phyloP scores from a whole-genome alignment of 2,113 vertebrate species.

The Clarias batrachus region DNA sequence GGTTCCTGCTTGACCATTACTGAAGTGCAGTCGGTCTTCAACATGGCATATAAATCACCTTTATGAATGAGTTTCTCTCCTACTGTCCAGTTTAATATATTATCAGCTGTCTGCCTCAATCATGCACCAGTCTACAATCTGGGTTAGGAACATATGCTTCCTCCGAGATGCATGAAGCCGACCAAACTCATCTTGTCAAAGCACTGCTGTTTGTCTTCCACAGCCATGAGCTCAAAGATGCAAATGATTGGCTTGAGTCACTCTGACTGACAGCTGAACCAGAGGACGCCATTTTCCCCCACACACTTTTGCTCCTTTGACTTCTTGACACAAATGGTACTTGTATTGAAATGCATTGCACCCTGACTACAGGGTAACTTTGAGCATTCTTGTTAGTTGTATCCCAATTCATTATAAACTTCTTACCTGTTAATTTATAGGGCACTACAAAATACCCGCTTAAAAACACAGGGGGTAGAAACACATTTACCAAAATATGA shows the following conservation, averaged over 20 bases:
- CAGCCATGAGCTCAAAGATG: neutral
- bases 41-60: neutral
- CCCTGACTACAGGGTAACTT: neutral
- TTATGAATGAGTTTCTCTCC: neutral
- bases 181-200: neutral
- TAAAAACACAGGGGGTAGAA: neutral
- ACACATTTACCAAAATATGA: neutral
- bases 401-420: neutral
- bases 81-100: neutral
- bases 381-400: too few species aligned
- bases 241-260: neutral
- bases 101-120: neutral
- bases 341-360: neutral
- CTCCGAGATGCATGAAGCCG: neutral
- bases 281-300: neutral
- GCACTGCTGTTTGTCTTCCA: neutral
- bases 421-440: neutral
- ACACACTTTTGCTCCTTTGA: neutral
- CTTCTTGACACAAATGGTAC: neutral
- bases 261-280: neutral
- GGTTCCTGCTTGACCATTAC: neutral
- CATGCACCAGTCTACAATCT: neutral
- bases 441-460: neutral
- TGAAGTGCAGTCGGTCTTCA: neutral
- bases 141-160: neutral